phyloP scores from a whole-genome alignment of 1,140 invertebrate species.

The Calliphora vicina region DNA sequence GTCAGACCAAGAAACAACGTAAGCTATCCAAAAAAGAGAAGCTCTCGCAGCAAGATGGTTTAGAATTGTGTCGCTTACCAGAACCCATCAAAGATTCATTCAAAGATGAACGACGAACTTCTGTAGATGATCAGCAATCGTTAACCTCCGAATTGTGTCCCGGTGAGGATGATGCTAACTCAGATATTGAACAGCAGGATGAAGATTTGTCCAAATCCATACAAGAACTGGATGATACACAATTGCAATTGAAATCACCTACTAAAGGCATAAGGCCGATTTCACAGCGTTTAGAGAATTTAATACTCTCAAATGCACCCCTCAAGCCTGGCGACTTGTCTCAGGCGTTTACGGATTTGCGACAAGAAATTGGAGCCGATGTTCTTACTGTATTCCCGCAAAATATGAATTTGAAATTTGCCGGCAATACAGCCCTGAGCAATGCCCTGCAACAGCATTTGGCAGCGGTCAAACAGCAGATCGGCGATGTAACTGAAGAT shows the following conservation, averaged over 20 bases:
- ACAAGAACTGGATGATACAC: not conserved
- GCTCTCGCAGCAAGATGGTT: not conserved
- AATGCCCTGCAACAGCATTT: slow-evolving; percentile 44
- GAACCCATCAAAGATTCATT: not conserved
- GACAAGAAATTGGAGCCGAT: slow-evolving; percentile 53
- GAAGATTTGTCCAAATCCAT: not conserved
- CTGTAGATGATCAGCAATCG: not conserved
- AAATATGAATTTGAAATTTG: slow-evolving; percentile 51
- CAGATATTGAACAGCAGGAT: slow-evolving; percentile 17
- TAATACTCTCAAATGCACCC: slow-evolving; percentile 48
- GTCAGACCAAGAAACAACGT: not conserved
- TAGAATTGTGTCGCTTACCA: not conserved
- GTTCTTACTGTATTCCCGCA: slow-evolving; percentile 56
- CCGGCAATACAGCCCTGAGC: slow-evolving; percentile 45
- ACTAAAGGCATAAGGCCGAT: slow-evolving; percentile 41
- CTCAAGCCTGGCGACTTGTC: slow-evolving; percentile 50
- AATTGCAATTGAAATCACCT: slow-evolving; percentile 37
- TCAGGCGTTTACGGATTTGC: slow-evolving; percentile 54
- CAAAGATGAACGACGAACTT: slow-evolving; percentile 14
- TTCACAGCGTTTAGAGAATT: slow-evolving; percentile 49
- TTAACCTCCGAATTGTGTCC: not conserved
- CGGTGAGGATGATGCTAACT: not conserved
- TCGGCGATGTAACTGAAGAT: slow-evolving; percentile 28
- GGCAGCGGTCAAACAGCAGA: slow-evolving; percentile 39
- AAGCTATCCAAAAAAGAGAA: slow-evolving; percentile 27